Conservation (phyloP, 37 sponge, comb jelly and placozoan genomes). For the Petrosia ficiformis region DNA sequence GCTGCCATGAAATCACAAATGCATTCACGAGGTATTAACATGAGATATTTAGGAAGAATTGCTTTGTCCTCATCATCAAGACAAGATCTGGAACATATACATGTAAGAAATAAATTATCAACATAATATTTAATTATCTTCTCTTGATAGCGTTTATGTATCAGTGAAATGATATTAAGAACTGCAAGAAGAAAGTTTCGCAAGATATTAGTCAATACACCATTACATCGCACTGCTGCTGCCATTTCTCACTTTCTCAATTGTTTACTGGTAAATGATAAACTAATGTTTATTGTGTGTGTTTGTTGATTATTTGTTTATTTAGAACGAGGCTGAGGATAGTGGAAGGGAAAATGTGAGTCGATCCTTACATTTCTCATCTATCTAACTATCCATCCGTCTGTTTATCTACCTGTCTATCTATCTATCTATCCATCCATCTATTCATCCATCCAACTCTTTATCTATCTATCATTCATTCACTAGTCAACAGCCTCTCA, state of each 20-base stretch:
- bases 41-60: conserved; percentile 88
- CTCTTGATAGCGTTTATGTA: conserved; percentile 46
- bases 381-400: too few species aligned
- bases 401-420: too few species aligned
- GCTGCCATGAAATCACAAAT: conserved; percentile 51
- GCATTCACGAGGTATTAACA: conserved; percentile 91
- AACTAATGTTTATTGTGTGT: neutral
- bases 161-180: conserved; percentile 84
- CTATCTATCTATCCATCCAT: too few species aligned
- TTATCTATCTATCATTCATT: too few species aligned
- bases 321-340: neutral
- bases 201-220: conserved; percentile 45
- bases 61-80: conserved; percentile 40
- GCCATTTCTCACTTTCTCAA: conserved; percentile 81
- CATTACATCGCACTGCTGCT: conserved; percentile 40
- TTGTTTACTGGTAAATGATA: conserved; percentile 56
- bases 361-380: too few species aligned
- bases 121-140: neutral
- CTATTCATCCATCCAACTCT: too few species aligned
- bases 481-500: too few species aligned
- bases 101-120: conserved; percentile 6
- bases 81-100: conserved; percentile 58
- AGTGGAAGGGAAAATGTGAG: conserved; percentile 11
- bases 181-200: conserved; percentile 71
- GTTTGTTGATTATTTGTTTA: neutral